Percentiles rank a stretch among this genome's conserved stretches.
Conservation (phyloP, 2,888 invertebrate species). For the Oxyscelio sp. region DNA sequence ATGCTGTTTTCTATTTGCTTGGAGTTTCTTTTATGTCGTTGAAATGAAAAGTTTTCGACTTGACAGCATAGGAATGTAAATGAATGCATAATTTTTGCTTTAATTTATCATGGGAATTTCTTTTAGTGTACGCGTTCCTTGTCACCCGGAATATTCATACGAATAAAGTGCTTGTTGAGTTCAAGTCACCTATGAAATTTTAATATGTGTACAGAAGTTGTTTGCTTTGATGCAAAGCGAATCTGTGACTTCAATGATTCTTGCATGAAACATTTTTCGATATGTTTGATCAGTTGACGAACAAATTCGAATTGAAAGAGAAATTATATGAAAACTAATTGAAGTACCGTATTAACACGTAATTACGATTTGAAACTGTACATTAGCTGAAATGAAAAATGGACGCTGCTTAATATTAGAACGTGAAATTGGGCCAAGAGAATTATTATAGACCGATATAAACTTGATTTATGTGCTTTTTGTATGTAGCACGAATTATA, state of each 20-base stretch:
- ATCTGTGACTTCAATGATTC: neutral
- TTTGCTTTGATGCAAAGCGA: slow-evolving; percentile 19
- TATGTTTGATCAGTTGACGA: neutral
- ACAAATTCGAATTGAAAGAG: neutral
- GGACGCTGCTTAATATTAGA: neutral
- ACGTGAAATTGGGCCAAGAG: neutral
- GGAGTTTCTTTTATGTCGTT: too few species aligned
- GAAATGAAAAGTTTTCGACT: too few species aligned
- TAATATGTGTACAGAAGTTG: slow-evolving; percentile 18
- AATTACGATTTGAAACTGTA: neutral
- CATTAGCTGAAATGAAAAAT: neutral
- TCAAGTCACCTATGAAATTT: slow-evolving; percentile 28
- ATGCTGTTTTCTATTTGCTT: too few species aligned
- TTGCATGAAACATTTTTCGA: neutral
- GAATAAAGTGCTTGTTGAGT: slow-evolving; percentile 12
- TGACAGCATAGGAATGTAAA: too few species aligned
- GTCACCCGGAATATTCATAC: neutral
- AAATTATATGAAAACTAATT: neutral
- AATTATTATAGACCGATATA: neutral
- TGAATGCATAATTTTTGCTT: too few species aligned
- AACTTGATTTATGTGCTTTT: slow-evolving; percentile 24
- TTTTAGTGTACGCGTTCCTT: neutral
- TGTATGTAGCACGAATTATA: neutral
- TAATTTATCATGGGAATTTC: too few species aligned
- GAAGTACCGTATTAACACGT: neutral